Evolutionary conservation across 2,888 invertebrate species (phyloP).

Genomic region (Drosophila infuscata): DNA sequence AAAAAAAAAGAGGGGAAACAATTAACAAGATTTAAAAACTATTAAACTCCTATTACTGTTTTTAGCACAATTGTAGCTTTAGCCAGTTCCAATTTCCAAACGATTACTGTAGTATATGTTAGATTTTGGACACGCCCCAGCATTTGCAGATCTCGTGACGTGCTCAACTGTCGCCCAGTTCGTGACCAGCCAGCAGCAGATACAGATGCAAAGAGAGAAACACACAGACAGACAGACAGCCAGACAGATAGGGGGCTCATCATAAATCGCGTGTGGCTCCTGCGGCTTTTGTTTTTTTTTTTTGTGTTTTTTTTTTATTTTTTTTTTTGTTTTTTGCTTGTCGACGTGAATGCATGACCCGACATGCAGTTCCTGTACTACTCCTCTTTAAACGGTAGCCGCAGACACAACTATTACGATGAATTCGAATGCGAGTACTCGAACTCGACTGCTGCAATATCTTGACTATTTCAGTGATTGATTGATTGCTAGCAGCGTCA

Average conservation of each 20-base stretch:
- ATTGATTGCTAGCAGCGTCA: constrained; percentile 68
- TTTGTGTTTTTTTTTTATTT: not conserved
- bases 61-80: not conserved
- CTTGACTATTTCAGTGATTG: constrained; percentile 69
- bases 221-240: constrained; percentile 1
- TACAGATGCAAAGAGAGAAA: not conserved
- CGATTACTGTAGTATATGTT: not conserved
- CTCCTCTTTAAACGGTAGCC: constrained; percentile 47
- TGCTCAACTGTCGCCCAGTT: constrained; percentile 20
- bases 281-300: not conserved
- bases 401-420: constrained; percentile 31
- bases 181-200: constrained; percentile 36
- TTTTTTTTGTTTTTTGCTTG: not conserved
- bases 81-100: not conserved
- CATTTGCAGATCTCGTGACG: constrained; percentile 24
- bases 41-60: not conserved
- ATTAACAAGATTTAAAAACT: too few relatives aligned
- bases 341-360: constrained; percentile 21
- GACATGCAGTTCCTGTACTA: constrained; percentile 27
- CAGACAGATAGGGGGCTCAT: constrained; percentile 4
- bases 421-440: constrained; percentile 16
- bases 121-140: constrained; percentile 23
- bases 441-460: constrained; percentile 33
- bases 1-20: too few relatives aligned
- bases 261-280: constrained; percentile 43